Conservation (phyloP, 2,797 vertebrate species). For the Chaenodraco wilsoni region DNA sequence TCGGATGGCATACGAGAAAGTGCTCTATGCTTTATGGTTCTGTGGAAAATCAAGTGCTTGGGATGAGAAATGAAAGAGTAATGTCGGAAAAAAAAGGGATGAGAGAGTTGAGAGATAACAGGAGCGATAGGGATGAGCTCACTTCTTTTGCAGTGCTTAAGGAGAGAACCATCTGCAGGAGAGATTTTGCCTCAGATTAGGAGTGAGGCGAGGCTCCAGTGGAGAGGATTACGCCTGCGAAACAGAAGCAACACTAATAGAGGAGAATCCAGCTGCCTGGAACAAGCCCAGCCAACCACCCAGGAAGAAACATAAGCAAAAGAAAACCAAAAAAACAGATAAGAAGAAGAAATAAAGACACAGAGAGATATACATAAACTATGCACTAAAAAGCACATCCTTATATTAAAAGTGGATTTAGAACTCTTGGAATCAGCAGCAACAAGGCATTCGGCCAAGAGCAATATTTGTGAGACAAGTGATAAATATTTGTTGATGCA, state of each 20-base stretch:
- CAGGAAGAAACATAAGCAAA: slow-evolving; percentile 31
- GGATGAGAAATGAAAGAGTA: slow-evolving; percentile 64
- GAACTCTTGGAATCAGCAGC: slow-evolving; percentile 14
- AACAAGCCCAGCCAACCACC: slow-evolving; percentile 47
- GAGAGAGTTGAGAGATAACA: slow-evolving; percentile 60
- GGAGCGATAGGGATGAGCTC: slow-evolving; percentile 80
- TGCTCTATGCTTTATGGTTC: slow-evolving; percentile 1
- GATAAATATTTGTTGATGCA: slow-evolving; percentile 46
- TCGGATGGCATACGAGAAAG: slow-evolving; percentile 7
- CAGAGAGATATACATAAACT: slow-evolving; percentile 9
- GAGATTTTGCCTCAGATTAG: slow-evolving; percentile 90
- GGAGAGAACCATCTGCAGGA: slow-evolving; percentile 89
- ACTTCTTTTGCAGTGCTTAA: slow-evolving; percentile 88
- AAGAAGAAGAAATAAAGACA: slow-evolving; percentile 22
- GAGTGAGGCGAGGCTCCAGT: slow-evolving; percentile 77
- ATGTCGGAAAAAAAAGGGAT: slow-evolving; percentile 63
- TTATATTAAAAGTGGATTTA: slow-evolving; percentile 21
- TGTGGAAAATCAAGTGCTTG: slow-evolving; percentile 37
- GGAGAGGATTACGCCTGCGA: slow-evolving; percentile 80
- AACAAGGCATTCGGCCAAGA: slow-evolving; percentile 31
- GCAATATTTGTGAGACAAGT: slow-evolving; percentile 49
- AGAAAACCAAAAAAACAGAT: neutral
- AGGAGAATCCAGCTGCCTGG: slow-evolving; percentile 79
- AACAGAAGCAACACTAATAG: slow-evolving; percentile 74
- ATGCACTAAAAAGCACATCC: slow-evolving; percentile 15